These are phyloP conservation scores for Troides helena DNA, from an alignment of 2,888 invertebrate species.

Conservation along the genomic window DNA sequence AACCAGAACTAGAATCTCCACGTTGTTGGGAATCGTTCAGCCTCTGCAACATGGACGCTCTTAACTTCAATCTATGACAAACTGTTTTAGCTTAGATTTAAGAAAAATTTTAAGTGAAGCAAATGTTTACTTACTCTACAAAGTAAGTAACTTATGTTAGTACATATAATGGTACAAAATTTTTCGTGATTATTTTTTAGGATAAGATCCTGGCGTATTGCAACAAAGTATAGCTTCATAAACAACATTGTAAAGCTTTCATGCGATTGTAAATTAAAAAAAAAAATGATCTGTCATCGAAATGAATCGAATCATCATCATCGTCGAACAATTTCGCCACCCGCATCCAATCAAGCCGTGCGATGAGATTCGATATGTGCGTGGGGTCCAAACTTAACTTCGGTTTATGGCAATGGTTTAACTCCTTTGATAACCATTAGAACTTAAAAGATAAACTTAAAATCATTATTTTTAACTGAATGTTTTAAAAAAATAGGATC, in stretches of 20 bases:
- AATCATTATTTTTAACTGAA: neutral
- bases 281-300: conserved; percentile 73
- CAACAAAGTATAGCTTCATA: neutral
- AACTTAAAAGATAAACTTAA: neutral
- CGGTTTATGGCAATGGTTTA: neutral
- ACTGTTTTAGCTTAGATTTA: too few relatives aligned
- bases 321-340: conserved; percentile 74
- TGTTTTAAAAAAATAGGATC: neutral
- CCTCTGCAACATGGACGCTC: too few relatives aligned
- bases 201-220: neutral
- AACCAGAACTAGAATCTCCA: too few relatives aligned
- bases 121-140: too few relatives aligned
- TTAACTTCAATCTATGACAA: too few relatives aligned
- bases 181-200: neutral
- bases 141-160: neutral
- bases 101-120: too few relatives aligned
- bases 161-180: neutral
- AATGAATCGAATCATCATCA: conserved; percentile 71
- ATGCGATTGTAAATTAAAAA: conserved; percentile 40
- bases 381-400: conserved; percentile 37
- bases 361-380: conserved; percentile 67
- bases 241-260: conserved; percentile 19
- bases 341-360: conserved; percentile 75
- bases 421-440: neutral
- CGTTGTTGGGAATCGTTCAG: too few relatives aligned